These are phyloP conservation scores for Oxyteleia sp. DNA, from an alignment of 2,888 invertebrate genomes.

Conservation along the genomic window DNA sequence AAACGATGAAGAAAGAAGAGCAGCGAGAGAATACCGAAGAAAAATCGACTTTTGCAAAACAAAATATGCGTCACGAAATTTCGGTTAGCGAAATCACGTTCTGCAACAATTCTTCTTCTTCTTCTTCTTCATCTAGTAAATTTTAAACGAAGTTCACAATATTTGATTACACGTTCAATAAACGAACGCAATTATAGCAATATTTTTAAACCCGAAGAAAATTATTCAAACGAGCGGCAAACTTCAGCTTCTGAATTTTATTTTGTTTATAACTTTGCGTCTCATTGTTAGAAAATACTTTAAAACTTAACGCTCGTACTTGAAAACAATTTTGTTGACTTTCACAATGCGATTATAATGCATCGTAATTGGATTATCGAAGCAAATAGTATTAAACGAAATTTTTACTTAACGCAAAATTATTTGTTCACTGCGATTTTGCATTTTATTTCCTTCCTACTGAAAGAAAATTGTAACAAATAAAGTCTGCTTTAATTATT, in stretches of 20 bases:
- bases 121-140: no score
- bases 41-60: slow-evolving; percentile 62
- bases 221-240: no score
- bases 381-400: no score
- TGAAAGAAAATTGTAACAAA: no score
- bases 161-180: slow-evolving; percentile 20
- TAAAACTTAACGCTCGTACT: no score
- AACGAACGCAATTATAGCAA: background rate
- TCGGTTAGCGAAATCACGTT: slow-evolving; percentile 32
- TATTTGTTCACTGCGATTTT: no score
- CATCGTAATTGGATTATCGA: no score
- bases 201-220: background rate
- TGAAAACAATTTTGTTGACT: no score
- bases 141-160: slow-evolving; percentile 16
- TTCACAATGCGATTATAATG: no score
- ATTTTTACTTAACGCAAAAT: no score
- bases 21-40: slow-evolving; percentile 56
- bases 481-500: no score
- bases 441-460: no score
- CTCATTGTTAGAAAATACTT: background rate
- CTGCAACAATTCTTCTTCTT: slow-evolving; percentile 15
- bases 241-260: background rate
- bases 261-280: slow-evolving; percentile 15
- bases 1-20: slow-evolving; percentile 47
- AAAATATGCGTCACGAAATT: slow-evolving; percentile 41